phyloP scores from a whole-genome alignment of 1,140 invertebrate species.

The Nixonia krombeini region DNA sequence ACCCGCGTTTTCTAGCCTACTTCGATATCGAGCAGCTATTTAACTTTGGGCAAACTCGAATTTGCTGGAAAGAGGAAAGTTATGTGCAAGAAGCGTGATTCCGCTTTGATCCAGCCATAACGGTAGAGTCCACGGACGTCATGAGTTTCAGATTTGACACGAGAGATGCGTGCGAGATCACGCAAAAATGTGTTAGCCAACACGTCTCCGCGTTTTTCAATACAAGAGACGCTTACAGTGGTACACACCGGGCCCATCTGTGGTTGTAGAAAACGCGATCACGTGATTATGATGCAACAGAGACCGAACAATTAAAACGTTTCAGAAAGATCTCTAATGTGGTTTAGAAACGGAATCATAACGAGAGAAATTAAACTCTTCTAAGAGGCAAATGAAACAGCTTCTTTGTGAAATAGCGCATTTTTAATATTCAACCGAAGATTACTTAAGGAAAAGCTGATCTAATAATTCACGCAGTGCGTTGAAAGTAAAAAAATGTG shows the following conservation, averaged over 20 bases:
- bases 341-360: too few relatives aligned
- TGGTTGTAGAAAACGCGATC: too few relatives aligned
- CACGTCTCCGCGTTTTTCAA: slow-evolving; percentile 2
- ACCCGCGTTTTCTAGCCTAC: too few relatives aligned
- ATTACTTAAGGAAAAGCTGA: not conserved
- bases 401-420: too few relatives aligned
- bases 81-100: slow-evolving; percentile 62
- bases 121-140: slow-evolving; percentile 50
- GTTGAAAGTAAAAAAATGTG: slow-evolving; percentile 3
- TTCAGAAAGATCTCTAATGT: too few relatives aligned
- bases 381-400: too few relatives aligned
- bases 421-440: too few relatives aligned
- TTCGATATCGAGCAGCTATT: slow-evolving; percentile 15
- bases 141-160: slow-evolving; percentile 46
- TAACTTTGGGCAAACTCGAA: slow-evolving; percentile 60
- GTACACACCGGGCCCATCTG: too few relatives aligned
- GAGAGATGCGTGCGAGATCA: slow-evolving; percentile 36
- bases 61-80: slow-evolving; percentile 55
- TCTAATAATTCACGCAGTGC: not conserved
- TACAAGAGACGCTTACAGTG: too few relatives aligned
- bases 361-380: too few relatives aligned
- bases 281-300: too few relatives aligned
- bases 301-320: too few relatives aligned
- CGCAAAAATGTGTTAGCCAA: slow-evolving; percentile 6
- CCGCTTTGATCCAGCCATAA: slow-evolving; percentile 65